Percentiles rank a stretch among this genome's conserved stretches.
phyloP scores from a whole-genome alignment of 2,113 vertebrate species.

The Sturnira hondurensis region DNA sequence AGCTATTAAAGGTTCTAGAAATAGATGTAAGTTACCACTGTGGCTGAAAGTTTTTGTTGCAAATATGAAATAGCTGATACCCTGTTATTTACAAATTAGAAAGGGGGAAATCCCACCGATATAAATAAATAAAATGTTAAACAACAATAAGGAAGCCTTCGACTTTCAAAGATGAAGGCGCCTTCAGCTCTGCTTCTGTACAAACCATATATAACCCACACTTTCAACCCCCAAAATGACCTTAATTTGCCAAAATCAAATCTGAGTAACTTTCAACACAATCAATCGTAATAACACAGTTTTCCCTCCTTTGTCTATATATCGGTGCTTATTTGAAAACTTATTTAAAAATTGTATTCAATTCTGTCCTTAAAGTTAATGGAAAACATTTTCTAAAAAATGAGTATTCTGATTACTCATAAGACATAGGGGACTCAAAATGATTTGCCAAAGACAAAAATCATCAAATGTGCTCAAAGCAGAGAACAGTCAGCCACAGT shows the following conservation, averaged over 20 bases:
- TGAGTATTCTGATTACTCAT: background rate
- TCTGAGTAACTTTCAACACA: slow-evolving; percentile 7
- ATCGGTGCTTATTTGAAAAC: background rate
- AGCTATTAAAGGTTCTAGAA: background rate
- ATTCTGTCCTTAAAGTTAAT: background rate
- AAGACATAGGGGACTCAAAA: slow-evolving; percentile 17
- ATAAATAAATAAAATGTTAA: slow-evolving; percentile 1
- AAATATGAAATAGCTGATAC: background rate
- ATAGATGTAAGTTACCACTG: background rate
- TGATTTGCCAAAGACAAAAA: background rate
- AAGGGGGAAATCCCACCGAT: background rate
- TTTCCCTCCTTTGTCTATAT: background rate
- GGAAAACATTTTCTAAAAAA: background rate
- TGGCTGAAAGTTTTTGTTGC: background rate
- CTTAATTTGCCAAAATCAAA: slow-evolving; percentile 39
- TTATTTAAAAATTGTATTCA: slow-evolving; percentile 33
- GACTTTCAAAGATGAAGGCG: too few species aligned
- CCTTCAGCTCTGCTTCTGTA: background rate
- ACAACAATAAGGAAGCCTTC: background rate
- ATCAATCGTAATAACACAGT: background rate
- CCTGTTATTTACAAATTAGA: slow-evolving; percentile 13
- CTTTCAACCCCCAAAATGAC: background rate
- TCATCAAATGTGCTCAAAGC: background rate
- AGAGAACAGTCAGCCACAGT: background rate
- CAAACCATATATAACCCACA: background rate